phyloP scores from a whole-genome alignment of 2,888 invertebrate genomes.

The Drosophila testacea region DNA sequence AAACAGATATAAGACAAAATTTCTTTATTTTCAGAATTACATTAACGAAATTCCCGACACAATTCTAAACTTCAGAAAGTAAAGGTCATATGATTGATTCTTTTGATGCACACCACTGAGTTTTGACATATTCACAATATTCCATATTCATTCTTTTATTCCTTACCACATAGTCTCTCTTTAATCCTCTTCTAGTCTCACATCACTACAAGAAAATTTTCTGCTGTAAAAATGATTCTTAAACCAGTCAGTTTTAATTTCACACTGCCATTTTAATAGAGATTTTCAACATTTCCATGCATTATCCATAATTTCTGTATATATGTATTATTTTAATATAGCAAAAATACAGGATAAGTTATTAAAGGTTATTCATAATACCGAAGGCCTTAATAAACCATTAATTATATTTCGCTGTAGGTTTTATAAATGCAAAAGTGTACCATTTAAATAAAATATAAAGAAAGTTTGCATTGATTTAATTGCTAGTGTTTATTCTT shows the following conservation, averaged over 20 bases:
- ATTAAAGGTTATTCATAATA: constrained; percentile 21
- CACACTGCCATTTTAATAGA: constrained; percentile 64
- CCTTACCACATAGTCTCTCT: constrained; percentile 56
- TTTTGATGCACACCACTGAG: background rate
- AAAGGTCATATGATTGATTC: constrained; percentile 18
- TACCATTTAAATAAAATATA: constrained; percentile 69
- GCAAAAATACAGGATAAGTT: constrained; percentile 70
- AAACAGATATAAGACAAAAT: background rate
- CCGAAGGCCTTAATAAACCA: background rate
- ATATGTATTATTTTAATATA: constrained; percentile 83
- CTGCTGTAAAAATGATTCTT: constrained; percentile 26
- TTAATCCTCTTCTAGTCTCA: constrained; percentile 64
- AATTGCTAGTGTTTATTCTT: constrained; percentile 28
- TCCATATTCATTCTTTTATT: background rate
- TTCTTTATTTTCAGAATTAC: constrained; percentile 83
- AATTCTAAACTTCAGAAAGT: constrained; percentile 84
- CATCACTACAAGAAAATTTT: constrained; percentile 27
- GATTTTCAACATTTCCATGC: constrained; percentile 62
- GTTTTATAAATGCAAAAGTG: constrained; percentile 63
- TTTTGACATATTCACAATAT: constrained; percentile 6
- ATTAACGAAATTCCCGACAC: constrained; percentile 85
- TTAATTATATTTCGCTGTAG: constrained; percentile 58
- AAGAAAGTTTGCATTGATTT: constrained; percentile 27
- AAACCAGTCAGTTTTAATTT: constrained; percentile 53
- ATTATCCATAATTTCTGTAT: constrained; percentile 72